Percentiles rank a stretch among this genome's conserved stretches.
Evolutionary conservation across 2,888 invertebrate genomes (phyloP).

Genomic region (Philonicus albiceps): DNA sequence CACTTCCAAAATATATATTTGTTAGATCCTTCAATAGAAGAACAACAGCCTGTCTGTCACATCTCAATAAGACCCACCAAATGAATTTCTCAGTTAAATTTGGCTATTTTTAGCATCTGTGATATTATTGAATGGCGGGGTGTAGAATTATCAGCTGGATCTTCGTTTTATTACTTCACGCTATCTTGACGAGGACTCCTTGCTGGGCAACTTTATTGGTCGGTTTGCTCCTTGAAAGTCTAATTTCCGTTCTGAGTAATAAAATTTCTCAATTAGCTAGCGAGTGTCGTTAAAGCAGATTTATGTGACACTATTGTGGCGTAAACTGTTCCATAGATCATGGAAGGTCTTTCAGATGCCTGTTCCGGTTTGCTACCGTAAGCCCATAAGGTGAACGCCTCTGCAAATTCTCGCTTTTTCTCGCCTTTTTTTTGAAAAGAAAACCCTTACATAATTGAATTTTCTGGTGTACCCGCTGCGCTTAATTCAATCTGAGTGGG

Average conservation of each 20-base stretch:
- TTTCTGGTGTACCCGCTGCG: not conserved
- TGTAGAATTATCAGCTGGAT: not conserved
- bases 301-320: constrained; percentile 24
- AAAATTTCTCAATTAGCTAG: constrained; percentile 28
- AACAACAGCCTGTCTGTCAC: not conserved
- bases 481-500: not conserved
- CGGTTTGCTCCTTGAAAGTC: not conserved
- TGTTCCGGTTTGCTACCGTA: not conserved
- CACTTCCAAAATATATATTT: not conserved
- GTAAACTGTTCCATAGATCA: constrained; percentile 26
- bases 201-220: not conserved
- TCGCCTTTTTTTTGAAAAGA: not conserved
- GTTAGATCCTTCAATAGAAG: not conserved
- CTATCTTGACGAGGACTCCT: not conserved
- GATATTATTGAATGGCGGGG: not conserved
- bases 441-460: not conserved
- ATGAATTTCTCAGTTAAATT: not conserved
- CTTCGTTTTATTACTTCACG: not conserved
- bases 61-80: not conserved
- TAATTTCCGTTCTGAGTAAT: not conserved
- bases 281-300: constrained; percentile 13
- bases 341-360: not conserved
- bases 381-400: not conserved
- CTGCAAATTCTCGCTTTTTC: not conserved
- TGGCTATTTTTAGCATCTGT: constrained; percentile 4